Conservation (phyloP, 1,140 invertebrate species). For the Leptestheria dahalacensis region DNA sequence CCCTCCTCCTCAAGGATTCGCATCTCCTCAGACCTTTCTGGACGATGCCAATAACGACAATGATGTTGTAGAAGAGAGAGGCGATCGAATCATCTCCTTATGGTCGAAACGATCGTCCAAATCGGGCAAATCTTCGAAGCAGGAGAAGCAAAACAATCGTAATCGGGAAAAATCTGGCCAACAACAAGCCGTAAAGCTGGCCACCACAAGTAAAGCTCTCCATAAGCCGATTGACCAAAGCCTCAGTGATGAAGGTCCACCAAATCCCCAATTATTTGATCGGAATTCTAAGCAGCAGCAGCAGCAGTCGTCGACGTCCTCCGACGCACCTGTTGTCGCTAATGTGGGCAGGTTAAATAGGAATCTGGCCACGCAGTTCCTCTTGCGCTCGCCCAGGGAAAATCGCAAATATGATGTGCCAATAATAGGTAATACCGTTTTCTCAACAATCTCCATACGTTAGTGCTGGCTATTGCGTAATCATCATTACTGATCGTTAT, state of each 20-base stretch:
- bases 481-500: no score
- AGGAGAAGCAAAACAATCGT: not conserved
- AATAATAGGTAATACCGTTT: constrained; percentile 17
- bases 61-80: not conserved
- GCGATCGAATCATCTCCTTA: not conserved
- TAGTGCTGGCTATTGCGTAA: no score
- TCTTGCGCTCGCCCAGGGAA: constrained; percentile 14
- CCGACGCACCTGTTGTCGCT: not conserved
- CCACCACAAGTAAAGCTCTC: no score
- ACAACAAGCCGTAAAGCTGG: no score
- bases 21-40: not conserved
- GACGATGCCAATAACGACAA: not conserved
- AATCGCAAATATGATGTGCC: constrained; percentile 17
- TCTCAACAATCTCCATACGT: no score
- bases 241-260: no score
- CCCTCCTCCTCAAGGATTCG: no score
- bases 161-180: not conserved
- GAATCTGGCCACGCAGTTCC: constrained; percentile 14
- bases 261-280: no score
- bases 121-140: not conserved
- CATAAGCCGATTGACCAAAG: no score
- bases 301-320: not conserved
- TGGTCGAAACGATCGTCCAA: not conserved
- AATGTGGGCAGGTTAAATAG: constrained; percentile 8
- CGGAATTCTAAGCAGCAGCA: no score